Conservation (phyloP, 2,888 invertebrate genomes). For the Bursaphelenchus okinawaensis region DNA sequence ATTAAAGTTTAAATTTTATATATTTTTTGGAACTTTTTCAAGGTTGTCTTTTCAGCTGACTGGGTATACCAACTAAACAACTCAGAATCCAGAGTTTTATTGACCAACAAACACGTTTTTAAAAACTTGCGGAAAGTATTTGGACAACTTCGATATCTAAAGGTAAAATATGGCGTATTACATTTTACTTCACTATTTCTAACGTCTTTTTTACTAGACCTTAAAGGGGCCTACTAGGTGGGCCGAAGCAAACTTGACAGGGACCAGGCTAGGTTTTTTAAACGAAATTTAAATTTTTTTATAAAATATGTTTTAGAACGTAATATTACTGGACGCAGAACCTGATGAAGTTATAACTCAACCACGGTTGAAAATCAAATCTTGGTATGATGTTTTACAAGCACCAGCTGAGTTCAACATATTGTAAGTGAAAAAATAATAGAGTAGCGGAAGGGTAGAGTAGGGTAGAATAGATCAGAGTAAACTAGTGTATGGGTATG, state of each 20-base stretch:
- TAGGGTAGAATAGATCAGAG: no score
- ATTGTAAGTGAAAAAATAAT: not conserved
- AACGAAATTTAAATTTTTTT: no score
- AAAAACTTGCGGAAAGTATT: not conserved
- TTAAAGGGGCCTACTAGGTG: no score
- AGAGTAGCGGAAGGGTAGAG: no score
- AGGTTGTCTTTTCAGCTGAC: no score
- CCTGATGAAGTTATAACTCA: not conserved
- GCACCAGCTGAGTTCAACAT: not conserved
- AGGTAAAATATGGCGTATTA: no score
- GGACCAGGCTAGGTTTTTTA: no score
- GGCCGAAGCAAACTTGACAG: no score
- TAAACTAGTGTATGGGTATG: no score
- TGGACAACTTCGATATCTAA: conserved; percentile 6
- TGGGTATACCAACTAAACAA: conserved; percentile 27
- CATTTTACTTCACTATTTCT: no score
- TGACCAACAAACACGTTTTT: conserved; percentile 11
- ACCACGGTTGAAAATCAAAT: not conserved
- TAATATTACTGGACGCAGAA: not conserved
- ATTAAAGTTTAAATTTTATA: not conserved
- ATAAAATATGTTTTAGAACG: not conserved
- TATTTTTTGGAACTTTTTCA: no score
- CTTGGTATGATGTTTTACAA: not conserved
- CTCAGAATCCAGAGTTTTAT: conserved; percentile 10
- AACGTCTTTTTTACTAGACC: no score